Evolutionary conservation across 2,113 vertebrate species (phyloP), one percentile per base, ranked within the genome.

Genomic region (Marcusenius ussheri): DNA sequence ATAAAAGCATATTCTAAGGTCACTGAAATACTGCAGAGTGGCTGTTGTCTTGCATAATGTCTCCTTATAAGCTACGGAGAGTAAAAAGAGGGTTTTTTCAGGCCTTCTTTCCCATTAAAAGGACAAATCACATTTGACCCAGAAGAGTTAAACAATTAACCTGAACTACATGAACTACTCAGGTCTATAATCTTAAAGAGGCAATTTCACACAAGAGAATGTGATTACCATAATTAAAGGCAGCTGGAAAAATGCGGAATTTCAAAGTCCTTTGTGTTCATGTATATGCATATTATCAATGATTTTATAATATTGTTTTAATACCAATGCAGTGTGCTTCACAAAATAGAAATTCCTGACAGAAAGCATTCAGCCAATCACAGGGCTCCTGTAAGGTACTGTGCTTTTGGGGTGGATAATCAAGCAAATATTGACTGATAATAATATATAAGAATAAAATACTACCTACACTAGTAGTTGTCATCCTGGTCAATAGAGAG

Each of bases 41-140:
- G 27, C 24, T 27, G 83, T 50, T 86, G 21, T 47, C 24, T 86
- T 86, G 83, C 83, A 86, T 86, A 27, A 86, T 27, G 47, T 27
- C n/a, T 50, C 46, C 45, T 11, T 15, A 42, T 15, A 80, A 80
- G 15, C 15, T 80, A 17, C 6, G 2, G 35, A 80, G 74, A 39
- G 83, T 27, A 86, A 49, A 86, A 86, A 86, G n/a, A 27, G 47
- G 45, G 0, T 42, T 86, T 46, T 50, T 86, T 49, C 45, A 27
- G 45, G 24, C 11, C 35, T 5, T 50, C n/a, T 86, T 86, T 86
- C 47, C 24, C 45, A 27, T 86, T 49, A 27, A 31, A 49, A 17
- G 24, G 47, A 86, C 83, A 86, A 86, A 86, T 86, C 24, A 13
- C 83, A 86, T 50, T 86, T 86, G 83, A 86, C 83, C 83, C 24